Base-by-base conservation (phyloP, 2,113 vertebrate genomes). In the Plotosus lineatus region DNA sequence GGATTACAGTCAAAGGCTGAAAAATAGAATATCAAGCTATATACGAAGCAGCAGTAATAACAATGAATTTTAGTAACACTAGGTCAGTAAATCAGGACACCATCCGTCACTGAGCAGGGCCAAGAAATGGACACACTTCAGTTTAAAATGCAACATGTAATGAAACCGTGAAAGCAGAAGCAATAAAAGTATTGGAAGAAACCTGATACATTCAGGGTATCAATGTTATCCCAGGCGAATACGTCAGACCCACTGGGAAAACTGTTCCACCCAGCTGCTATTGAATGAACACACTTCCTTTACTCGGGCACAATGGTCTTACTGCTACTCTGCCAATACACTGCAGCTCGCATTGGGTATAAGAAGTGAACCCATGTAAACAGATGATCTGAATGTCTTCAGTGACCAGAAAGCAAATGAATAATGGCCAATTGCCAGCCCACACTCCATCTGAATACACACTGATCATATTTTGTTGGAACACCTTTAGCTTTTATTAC, bases 261-360 rank as follows among this genome's bases (percentile, higher is more conserved):
- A 94, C 90, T 88, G 93, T 88, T 94, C 93, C 95, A 92, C 94
- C 95, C 95, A 90, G 92, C 85, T 87, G 90, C 91, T 90, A 95
- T 92, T 95, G 93, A 95, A 90, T 88, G 85, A 87, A 75, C 56
- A 56, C 86, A 84, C 87, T 95, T 97, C 95, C 95, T 96, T 93
- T 92, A 88, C 87, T 89, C 60, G 42, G 26, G 33, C 53, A 63
- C 31, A 44, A 56, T 55, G 78, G 56, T 84, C 86, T 86, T 87
- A 61, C 26, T 44, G 23, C 21, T 36, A 50, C 21, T 75, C n/a
- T 55, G 42, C 17, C 53, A 58, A 51, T 50, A 33, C 17, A 51
- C 8, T 51, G 44, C 28, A 10, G 28, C 26, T 21, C 31, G 51
- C 0, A 48, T 2, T 46, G 6, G 12, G 46, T 11, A 9, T 72